Base-by-base conservation (phyloP, 2,113 vertebrate species). In the Myxocyprinus asiaticus region DNA sequence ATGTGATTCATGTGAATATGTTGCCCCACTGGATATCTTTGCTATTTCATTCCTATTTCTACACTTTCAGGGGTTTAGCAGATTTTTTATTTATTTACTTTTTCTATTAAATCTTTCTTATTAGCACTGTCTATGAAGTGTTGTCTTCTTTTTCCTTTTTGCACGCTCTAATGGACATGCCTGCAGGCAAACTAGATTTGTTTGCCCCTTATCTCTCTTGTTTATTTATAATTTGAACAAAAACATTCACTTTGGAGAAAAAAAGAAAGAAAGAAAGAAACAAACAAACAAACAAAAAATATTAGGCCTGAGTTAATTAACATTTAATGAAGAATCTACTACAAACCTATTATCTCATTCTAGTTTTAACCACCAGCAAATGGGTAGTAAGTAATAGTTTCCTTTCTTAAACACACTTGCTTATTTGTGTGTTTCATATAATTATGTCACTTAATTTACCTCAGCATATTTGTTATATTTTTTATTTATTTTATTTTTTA, bases 221-320 rank as follows among this genome's bases (percentile, higher is more conserved):
- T 59, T 72, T 59, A 72, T 14, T 47, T 45, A 6, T 72, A 47
- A 72, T 17, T 17, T 47, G 2, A 72, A 58, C 69, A 59, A 72
- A 33, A 72, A 59, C 43, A 59, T 59, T 45, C 0, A 72, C 58
- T 11, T 33, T 33, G 22, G 6, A 53, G 4, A 12, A 8, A 14
- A 33, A 68, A 68, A 22, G 10, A 7, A 33, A 33, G 1, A 33
- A 33, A 33, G 22, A 33, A 33, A 1, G 22, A 33, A 33, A 33
- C 22, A 33, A 33, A 33, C 22, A 33, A 33, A n/a, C n/a, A n/a
- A n/a, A n/a, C n/a, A n/a, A 33, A 7, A 15, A 56, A 6, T 0
- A 44, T 71, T 14, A 9, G 56, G 33, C 51, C 68, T 4, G 33
- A 33, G 22, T 33, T 33, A 1, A 71, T 71, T 71, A 71, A 71